Conservation (phyloP, 23 tunicate species). For the Diplosoma virens region DNA sequence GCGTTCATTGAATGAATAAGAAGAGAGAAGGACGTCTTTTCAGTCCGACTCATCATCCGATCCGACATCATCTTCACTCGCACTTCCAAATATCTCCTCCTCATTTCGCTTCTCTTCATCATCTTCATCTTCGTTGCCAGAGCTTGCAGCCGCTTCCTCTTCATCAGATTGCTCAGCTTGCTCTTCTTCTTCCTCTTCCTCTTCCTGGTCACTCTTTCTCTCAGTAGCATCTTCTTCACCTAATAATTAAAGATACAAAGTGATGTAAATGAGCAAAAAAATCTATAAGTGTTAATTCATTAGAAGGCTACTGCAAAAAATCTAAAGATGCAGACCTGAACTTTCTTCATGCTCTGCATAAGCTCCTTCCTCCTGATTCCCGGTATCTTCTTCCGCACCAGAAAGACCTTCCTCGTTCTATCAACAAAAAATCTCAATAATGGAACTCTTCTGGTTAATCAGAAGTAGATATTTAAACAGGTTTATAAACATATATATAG, state of each 20-base stretch:
- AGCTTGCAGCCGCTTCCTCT: slow-evolving; percentile 13
- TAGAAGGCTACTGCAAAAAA: neutral
- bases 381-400: neutral
- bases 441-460: too few species aligned
- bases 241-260: neutral
- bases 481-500: too few species aligned
- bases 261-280: neutral
- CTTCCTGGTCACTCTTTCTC: neutral
- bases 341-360: neutral
- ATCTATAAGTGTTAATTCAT: neutral
- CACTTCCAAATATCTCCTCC: slow-evolving; percentile 70
- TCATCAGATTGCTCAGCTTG: slow-evolving; percentile 10
- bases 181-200: slow-evolving; percentile 23
- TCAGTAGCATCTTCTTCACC: slow-evolving; percentile 1
- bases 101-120: slow-evolving; percentile 37
- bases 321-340: neutral
- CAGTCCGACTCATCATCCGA: neutral
- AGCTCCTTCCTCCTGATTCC: slow-evolving; percentile 25
- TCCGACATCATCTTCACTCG: slow-evolving; percentile 42
- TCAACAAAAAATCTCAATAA: too few species aligned
- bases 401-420: neutral
- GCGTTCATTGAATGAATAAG: too few species aligned
- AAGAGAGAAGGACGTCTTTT: too few species aligned
- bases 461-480: too few species aligned
- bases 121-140: slow-evolving; percentile 18